Evolutionary conservation across 2,888 invertebrate genomes (phyloP), one percentile per base, ranked within the genome.

Genomic region (Sicus ferrugineus): DNA sequence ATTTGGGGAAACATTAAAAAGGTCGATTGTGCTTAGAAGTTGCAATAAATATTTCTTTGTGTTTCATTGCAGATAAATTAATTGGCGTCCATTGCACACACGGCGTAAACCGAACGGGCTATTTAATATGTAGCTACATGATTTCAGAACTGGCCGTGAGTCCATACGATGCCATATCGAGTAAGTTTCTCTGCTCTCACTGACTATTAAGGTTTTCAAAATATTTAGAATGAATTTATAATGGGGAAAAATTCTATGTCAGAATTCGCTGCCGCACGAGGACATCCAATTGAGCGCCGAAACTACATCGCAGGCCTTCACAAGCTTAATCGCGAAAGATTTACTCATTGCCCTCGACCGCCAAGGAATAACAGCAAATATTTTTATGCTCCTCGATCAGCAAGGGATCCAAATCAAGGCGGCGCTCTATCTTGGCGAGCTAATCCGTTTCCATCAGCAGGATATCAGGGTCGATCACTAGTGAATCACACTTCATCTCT

Each of bases 41-140:
- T n/a, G n/a, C n/a, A n/a, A n/a, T n/a, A n/a, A n/a, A n/a, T n/a
- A n/a, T n/a, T n/a, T n/a, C n/a, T n/a, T n/a, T n/a, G n/a, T n/a
- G n/a, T n/a, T n/a, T n/a, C n/a, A n/a, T 88, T 87, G 23, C 88
- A 92, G 93, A 89, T 79, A 88, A 88, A 74, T 80, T 93, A 72
- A 88, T 94, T 75, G 93, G 93, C 63, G 90, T 94, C 69, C 93
- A 94, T 82, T 94, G 94, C 82, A 94, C 93, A 1, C 93, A 93
- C 79, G 93, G 93, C 4, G 86, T 93, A 72, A 94, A 94, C 83
- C 89, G 94, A 73, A 92, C 93, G 9, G 93, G 93, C 4, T 93
- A 90, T 81, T 88, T 93, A 81, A 90, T 93, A 75, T 93, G 93
- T 82, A 88, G 90, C 78, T 93, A 89, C 82, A 90, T 93, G 88